These are phyloP conservation scores for Euspilapteryx auroguttella DNA, from an alignment of 2,888 invertebrate species.

Conservation along the genomic window DNA sequence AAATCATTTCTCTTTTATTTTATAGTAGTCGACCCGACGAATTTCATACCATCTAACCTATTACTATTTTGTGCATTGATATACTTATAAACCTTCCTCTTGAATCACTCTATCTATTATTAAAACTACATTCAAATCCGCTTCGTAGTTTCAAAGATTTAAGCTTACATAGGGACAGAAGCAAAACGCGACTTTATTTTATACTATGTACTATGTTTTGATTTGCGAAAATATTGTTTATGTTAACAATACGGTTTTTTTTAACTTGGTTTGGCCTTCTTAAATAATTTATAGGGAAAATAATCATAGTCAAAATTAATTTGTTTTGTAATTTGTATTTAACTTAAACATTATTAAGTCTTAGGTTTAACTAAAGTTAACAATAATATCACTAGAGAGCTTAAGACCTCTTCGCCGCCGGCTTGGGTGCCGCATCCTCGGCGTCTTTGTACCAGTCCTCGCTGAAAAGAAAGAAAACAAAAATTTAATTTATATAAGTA, in stretches of 20 bases:
- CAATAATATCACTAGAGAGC: slow-evolving; percentile 33
- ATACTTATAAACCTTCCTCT: not conserved
- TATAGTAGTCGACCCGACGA: no score
- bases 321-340: no score
- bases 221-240: no score
- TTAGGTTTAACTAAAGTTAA: slow-evolving; percentile 34
- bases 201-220: not conserved
- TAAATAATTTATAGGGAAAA: no score
- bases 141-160: not conserved
- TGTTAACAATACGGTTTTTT: no score
- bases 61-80: no score
- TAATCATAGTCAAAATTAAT: no score
- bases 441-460: slow-evolving; percentile 89
- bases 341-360: slow-evolving; percentile 52
- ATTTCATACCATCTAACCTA: no score
- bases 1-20: no score
- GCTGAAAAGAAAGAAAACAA: slow-evolving; percentile 39
- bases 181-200: not conserved
- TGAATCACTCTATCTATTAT: not conserved
- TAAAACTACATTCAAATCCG: not conserved
- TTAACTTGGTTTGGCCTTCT: no score
- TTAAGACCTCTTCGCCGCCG: slow-evolving; percentile 45
- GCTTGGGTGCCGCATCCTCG: slow-evolving; percentile 61
- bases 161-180: not conserved
- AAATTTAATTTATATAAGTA: slow-evolving; percentile 2